Evolutionary conservation across 1,140 invertebrate species (phyloP), one percentile per base, ranked within the genome.

Genomic region (Hylyphantes graminicola): DNA sequence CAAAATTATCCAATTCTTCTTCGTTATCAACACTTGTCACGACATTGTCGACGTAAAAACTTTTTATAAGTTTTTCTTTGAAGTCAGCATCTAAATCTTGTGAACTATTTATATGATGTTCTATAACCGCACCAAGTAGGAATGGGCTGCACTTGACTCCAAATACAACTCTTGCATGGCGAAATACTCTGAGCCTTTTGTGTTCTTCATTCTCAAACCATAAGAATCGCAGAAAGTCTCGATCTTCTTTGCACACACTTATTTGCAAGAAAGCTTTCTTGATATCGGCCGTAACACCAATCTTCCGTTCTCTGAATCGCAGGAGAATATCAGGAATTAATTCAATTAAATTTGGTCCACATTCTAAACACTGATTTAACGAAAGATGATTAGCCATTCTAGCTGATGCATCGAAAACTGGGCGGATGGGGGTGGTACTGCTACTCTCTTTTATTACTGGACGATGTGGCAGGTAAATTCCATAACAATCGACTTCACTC

Each of bases 11-110:
- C 48, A 59, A 21, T 75, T 59, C 2, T n/a, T 6, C 17, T 50
- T 59, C n/a, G 48, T 12, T 75, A 1, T 75, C 73, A 2, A 74
- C 8, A 59, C 17, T 74, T 19, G 11, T 74, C 13, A 74, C 72
- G 11, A 61, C 55, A 61, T 75, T 61, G 55, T 61, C 73, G 15
- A 61, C 12, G 21, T 75, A 75, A 9, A 75, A 55, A 12, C 55
- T 75, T 11, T 64, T 0, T 15, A 13, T n/a, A 12, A 65, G 59
- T 63, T 17, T 63, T 51, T 63, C 17, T 35, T 19, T 75, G 9
- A 75, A 21, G 10, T 5, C n/a, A 75, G 0, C 59, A 10, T 75
- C 15, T 6, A 21, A 19, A 17, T 59, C 17, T 2, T 57, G 17
- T 59, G 9, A 21, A 9, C 7, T 2, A 8, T 63, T 12, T 17